Evolutionary conservation across 2,888 invertebrate genomes (phyloP).

Genomic region (Diogma glabrata): DNA sequence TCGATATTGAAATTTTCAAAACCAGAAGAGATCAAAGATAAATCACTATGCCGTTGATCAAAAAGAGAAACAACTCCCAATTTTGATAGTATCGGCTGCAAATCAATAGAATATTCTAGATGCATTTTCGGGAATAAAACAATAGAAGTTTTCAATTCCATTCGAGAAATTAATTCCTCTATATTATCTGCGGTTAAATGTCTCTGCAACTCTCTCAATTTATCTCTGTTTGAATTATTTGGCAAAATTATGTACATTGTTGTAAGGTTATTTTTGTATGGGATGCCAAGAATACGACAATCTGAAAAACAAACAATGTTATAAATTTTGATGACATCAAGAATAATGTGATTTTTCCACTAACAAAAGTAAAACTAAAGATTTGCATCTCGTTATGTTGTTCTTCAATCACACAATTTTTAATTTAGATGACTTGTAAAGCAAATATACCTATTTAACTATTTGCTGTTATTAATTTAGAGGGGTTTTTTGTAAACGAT

Average conservation of each 20-base stretch:
- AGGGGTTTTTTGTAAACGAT: no score
- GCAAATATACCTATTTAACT: no score
- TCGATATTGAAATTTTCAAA: constrained; percentile 46
- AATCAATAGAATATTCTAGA: constrained; percentile 44
- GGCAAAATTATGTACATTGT: constrained; percentile 52
- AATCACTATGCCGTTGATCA: constrained; percentile 63
- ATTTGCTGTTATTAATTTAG: no score
- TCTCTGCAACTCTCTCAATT: constrained; percentile 37
- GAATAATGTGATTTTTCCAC: no score
- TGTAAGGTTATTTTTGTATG: constrained; percentile 49
- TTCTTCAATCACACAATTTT: no score
- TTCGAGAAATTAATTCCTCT: constrained; percentile 30
- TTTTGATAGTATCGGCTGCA: constrained; percentile 42
- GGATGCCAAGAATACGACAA: constrained; percentile 50
- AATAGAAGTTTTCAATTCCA: constrained; percentile 35
- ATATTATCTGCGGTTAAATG: constrained; percentile 37
- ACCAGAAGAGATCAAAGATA: constrained; percentile 50
- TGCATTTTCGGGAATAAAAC: constrained; percentile 62
- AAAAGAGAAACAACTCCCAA: constrained; percentile 56
- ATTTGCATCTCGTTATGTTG: no score
- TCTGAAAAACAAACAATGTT: neutral
- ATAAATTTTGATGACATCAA: no score
- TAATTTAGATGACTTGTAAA: no score
- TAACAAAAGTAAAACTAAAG: no score
- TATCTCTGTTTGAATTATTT: constrained; percentile 36